Percentiles rank a stretch among this genome's conserved stretches.
These are phyloP conservation scores for Galago senegalensis DNA, from an alignment of 2,797 vertebrate genomes.

Conservation along the genomic window DNA sequence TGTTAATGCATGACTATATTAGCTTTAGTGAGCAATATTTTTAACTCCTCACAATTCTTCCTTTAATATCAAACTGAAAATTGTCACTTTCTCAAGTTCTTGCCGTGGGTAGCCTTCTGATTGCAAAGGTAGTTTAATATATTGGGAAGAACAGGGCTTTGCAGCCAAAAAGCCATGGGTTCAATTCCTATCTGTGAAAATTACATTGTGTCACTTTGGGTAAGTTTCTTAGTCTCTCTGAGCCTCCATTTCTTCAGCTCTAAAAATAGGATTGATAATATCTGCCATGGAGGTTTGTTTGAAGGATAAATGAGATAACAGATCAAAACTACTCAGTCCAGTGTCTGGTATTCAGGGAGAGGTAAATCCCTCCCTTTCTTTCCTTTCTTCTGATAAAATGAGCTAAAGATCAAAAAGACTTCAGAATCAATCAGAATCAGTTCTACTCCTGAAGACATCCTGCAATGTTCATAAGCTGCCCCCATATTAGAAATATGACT, in stretches of 20 bases:
- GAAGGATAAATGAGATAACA: constrained; percentile 56
- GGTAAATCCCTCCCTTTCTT: constrained; percentile 55
- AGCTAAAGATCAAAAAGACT: constrained; percentile 75
- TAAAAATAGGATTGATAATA: not conserved
- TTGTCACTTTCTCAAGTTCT: not conserved
- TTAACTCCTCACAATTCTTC: not conserved
- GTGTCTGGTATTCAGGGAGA: constrained; percentile 40
- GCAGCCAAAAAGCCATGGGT: not conserved
- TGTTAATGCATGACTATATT: not conserved
- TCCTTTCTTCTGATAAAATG: constrained; percentile 56
- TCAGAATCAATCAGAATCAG: constrained; percentile 74
- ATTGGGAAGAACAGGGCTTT: not conserved
- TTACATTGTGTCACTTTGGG: constrained; percentile 36
- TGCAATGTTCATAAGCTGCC: constrained; percentile 73
- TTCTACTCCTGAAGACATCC: constrained; percentile 71
- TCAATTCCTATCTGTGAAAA: constrained; percentile 52
- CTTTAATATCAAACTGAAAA: not conserved
- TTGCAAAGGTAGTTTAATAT: not conserved
- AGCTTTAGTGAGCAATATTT: not conserved
- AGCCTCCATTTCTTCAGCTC: not conserved
- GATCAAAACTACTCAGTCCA: constrained; percentile 43
- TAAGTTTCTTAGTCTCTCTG: constrained; percentile 35
- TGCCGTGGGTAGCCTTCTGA: not conserved
- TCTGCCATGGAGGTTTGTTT: not conserved
- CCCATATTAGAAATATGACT: constrained; percentile 62